Base-by-base conservation (phyloP, 2,888 invertebrate species). In the Oligia fasciuncula region DNA sequence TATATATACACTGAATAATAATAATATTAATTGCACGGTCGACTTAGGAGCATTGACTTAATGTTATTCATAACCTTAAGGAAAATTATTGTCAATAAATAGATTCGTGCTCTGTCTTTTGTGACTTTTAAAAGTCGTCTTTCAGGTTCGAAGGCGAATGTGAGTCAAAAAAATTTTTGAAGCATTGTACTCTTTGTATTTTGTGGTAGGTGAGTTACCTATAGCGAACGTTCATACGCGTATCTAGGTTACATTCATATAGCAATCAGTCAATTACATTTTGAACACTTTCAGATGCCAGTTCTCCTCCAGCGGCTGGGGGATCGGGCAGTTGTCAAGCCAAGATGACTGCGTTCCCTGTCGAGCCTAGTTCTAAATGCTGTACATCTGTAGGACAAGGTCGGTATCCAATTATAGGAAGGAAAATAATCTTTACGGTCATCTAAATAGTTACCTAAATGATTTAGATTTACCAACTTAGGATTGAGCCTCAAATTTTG, bases 261-360 rank as follows among this genome's bases (percentile, higher is more conserved):
- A 19, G 51, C 51, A 54, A 70, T 13, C 1, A 69, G 0, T 13
- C 0, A 54, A 35, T n/a, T 8, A 70, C 5, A 40, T 40, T 40
- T n/a, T 57, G 6, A 71, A 43, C 3, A 29, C 17, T 77, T 77
- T 66, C 78, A 77, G 77, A 66, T 78, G 65, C 65, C n/a, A 66
- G 54, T 46, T 43, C 76, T 35, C 14, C 14, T 40, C 5, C 51
- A 49, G 49, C 19, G 1, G 66, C 17, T 23, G 76, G 0, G 1
- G 46, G 6, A 9, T 4, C 65, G n/a, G 40, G 40, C 49, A 46
- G 35, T 49, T 77, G 77, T 60, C 19, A 79, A 77, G 49, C 77
- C 29, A 67, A 79, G 57, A 79, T 60, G 40, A 67, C 49, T 66
- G 77, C 77, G 4, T 67, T 60, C 23, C 77, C 77, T 5, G 3